Percentiles rank a stretch among this genome's conserved stretches.
Evolutionary conservation across 2,797 vertebrate genomes (phyloP).

Genomic region (Amphiprion clarkii): DNA sequence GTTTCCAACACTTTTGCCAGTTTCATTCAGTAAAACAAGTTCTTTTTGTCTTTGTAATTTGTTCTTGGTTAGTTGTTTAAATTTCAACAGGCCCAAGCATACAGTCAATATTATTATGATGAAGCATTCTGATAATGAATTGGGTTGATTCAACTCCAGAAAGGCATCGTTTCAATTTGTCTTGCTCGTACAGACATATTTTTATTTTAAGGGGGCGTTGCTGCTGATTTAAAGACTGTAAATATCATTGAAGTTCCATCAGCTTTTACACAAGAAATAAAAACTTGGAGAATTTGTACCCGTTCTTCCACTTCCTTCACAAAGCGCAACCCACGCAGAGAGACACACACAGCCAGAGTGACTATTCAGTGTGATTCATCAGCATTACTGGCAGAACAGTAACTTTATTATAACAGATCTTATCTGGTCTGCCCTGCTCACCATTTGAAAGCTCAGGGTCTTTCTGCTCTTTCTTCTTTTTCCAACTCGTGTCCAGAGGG

Average conservation of each 20-base stretch:
- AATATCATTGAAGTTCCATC: neutral
- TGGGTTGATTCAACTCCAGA: neutral
- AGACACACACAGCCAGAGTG: conserved; percentile 46
- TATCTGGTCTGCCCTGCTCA: conserved; percentile 66
- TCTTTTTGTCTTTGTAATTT: neutral
- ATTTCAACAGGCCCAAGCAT: neutral
- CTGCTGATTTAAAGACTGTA: neutral
- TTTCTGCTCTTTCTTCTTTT: conserved; percentile 60
- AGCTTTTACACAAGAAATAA: conserved; percentile 11
- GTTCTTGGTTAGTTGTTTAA: neutral
- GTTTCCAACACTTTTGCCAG: conserved; percentile 26
- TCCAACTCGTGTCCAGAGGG: conserved; percentile 71
- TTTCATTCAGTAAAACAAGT: neutral
- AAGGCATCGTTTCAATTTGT: neutral
- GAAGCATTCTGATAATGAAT: neutral
- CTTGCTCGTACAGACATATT: neutral
- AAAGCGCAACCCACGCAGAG: conserved; percentile 18
- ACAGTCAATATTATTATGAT: neutral
- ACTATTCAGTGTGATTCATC: conserved; percentile 72
- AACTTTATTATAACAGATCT: conserved; percentile 78
- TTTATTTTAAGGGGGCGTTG: neutral
- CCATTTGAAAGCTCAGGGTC: conserved; percentile 60
- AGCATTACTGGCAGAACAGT: conserved; percentile 73
- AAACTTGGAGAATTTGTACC: conserved; percentile 4
- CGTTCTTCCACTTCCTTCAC: conserved; percentile 13